Conservation (phyloP, 2,113 vertebrate genomes). For the Tiliqua scincoides region DNA sequence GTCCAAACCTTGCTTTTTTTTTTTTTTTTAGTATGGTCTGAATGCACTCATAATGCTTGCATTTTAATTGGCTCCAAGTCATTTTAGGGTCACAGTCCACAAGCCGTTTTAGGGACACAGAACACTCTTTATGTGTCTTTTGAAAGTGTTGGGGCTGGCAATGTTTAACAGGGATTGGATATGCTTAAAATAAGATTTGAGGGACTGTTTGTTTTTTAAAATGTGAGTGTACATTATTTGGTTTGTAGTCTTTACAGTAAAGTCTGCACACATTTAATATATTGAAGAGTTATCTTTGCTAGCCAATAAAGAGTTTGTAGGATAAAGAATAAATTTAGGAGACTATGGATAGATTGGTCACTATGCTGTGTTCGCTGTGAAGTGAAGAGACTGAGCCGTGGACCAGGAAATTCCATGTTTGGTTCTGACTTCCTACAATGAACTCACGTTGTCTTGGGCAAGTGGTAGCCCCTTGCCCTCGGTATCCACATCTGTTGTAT, state of each 20-base stretch:
- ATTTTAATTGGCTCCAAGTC: neutral
- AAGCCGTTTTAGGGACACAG: neutral
- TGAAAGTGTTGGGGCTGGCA: neutral
- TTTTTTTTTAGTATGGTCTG: too few relatives aligned
- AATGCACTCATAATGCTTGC: neutral
- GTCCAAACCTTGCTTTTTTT: too few relatives aligned
- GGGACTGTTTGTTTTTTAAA: neutral
- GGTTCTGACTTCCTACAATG: too few relatives aligned
- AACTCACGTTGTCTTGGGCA: too few relatives aligned
- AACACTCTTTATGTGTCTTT: neutral
- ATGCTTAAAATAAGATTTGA: neutral
- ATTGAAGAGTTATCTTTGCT: slow-evolving; percentile 14
- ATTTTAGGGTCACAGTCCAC: neutral
- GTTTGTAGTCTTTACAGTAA: slow-evolving; percentile 5
- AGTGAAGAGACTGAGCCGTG: too few relatives aligned
- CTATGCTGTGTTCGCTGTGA: too few relatives aligned
- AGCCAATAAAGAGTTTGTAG: neutral
- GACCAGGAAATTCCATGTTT: too few relatives aligned
- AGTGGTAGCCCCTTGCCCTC: too few relatives aligned
- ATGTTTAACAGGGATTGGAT: neutral
- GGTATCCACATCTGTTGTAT: too few relatives aligned
- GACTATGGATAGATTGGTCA: too few relatives aligned
- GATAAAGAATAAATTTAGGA: neutral
- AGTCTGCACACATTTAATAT: neutral
- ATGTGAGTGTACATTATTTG: neutral